phyloP scores from a whole-genome alignment of 2,113 vertebrate genomes.

The Nothocercus julius region DNA sequence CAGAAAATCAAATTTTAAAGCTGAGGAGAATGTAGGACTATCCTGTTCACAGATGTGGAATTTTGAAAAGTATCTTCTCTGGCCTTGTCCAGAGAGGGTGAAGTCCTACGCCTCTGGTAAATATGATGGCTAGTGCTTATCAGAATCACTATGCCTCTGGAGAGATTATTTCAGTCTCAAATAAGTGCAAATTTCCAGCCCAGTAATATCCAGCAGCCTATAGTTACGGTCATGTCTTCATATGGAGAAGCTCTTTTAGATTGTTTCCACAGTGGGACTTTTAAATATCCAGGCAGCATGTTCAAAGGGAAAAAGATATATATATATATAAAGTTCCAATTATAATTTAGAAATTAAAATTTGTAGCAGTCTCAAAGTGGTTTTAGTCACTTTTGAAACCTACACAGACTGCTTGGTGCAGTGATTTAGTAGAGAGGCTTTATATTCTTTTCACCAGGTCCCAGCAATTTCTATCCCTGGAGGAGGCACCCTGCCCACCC shows the following conservation, averaged over 20 bases:
- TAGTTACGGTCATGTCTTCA: neutral
- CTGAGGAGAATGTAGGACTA: neutral
- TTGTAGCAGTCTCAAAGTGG: neutral
- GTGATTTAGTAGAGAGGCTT: neutral
- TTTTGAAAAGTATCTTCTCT: neutral
- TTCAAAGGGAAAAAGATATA: neutral
- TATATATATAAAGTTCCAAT: neutral
- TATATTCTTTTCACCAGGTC: neutral
- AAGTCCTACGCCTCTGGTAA: neutral
- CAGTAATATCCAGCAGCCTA: neutral
- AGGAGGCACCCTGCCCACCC: accelerated
- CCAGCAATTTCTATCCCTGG: neutral
- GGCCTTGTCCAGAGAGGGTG: neutral
- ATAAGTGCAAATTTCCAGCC: neutral
- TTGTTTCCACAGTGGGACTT: neutral
- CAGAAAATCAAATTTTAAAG: neutral
- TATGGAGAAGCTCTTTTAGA: neutral
- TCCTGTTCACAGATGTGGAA: no score
- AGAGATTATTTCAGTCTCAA: neutral
- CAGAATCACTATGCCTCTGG: neutral
- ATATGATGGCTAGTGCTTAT: neutral
- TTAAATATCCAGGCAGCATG: neutral
- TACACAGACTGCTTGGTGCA: neutral
- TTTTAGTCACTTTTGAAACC: neutral
- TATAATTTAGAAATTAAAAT: neutral